A percentile compares a stretch with the other conserved stretches of the same genome.
Conservation (phyloP, 1,140 invertebrate species). For the Lepidurus packardi region DNA sequence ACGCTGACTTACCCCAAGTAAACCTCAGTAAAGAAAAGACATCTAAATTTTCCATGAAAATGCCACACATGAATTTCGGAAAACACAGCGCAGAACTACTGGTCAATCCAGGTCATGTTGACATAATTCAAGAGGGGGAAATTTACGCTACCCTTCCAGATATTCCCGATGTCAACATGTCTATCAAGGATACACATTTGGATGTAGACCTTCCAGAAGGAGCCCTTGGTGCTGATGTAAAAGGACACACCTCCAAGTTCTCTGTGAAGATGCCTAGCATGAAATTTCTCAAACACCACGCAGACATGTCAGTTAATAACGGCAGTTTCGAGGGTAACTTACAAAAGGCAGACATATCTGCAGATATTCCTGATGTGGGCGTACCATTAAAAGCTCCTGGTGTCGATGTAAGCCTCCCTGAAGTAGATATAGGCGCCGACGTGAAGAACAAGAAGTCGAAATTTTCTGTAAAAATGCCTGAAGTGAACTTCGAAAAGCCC, state of each 20-base stretch:
- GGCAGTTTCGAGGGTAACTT: too few relatives aligned
- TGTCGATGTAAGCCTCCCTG: neutral
- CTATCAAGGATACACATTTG: neutral
- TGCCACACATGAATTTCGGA: conserved; percentile 30
- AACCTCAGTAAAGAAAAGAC: conserved; percentile 21
- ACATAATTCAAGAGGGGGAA: too few relatives aligned
- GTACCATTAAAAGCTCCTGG: neutral
- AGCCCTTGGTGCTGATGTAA: neutral
- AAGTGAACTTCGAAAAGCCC: neutral
- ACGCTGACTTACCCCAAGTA: conserved; percentile 26
- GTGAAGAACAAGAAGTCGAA: neutral
- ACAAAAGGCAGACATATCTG: too few relatives aligned
- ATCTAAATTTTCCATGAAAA: neutral
- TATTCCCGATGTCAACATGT: neutral
- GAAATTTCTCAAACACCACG: neutral
- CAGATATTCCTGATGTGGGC: neutral
- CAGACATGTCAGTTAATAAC: neutral
- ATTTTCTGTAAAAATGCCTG: neutral
- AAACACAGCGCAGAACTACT: conserved; percentile 21
- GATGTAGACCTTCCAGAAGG: conserved; percentile 24
- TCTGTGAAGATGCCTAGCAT: conserved; percentile 5
- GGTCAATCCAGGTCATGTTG: neutral
- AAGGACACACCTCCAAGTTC: conserved; percentile 10
- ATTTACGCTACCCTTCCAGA: neutral
- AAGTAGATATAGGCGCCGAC: neutral